Evolutionary conservation across 2,113 vertebrate species (phyloP).

Genomic region (Rhinoptilus africanus): DNA sequence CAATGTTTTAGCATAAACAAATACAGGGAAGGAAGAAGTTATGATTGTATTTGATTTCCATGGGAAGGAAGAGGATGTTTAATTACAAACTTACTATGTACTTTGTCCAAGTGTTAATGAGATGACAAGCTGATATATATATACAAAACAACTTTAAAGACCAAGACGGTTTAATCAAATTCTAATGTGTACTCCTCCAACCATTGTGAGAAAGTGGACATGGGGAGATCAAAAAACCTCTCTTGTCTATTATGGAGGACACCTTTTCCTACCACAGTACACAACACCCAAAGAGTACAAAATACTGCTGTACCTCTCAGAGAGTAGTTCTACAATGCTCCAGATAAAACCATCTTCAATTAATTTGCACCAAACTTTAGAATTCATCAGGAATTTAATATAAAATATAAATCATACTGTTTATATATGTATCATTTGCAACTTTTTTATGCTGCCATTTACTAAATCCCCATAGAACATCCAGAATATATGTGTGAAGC

Average conservation of each 20-base stretch:
- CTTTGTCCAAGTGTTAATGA: constrained; percentile 63
- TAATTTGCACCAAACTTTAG: background rate
- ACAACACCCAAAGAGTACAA: background rate
- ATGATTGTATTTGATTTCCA: constrained; percentile 46
- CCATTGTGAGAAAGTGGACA: constrained; percentile 29
- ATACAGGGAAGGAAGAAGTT: constrained; percentile 43
- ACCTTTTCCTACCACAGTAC: background rate
- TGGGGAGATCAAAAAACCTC: constrained; percentile 60
- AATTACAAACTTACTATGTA: constrained; percentile 60
- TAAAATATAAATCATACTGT: background rate
- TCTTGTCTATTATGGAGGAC: background rate
- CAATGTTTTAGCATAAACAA: constrained; percentile 38
- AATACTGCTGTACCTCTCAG: background rate
- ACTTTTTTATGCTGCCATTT: background rate
- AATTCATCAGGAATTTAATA: background rate
- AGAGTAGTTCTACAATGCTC: background rate
- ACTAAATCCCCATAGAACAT: background rate
- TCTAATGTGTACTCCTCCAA: constrained; percentile 21
- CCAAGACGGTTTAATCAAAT: constrained; percentile 21
- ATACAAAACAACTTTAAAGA: constrained; percentile 64
- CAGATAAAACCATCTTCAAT: background rate
- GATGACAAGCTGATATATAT: background rate
- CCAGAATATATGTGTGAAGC: background rate
- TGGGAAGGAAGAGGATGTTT: constrained; percentile 65
- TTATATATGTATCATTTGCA: background rate